Base-by-base conservation (phyloP, 2,113 vertebrate genomes). In the Orycteropus afer region DNA sequence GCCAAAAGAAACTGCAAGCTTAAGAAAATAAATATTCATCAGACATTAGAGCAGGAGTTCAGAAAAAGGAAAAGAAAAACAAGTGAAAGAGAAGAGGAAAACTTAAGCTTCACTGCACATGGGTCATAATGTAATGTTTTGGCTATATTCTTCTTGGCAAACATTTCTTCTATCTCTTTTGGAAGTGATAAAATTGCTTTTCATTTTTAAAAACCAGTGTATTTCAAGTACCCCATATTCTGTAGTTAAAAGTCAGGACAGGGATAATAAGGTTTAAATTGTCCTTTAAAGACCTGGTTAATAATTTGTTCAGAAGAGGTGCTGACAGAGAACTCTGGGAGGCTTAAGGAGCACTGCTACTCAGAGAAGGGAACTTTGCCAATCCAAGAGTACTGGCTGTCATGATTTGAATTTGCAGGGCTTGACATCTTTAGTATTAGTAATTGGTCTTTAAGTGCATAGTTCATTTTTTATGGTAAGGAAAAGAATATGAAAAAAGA, bases 401-500 rank as follows among this genome's bases (percentile, higher is more conserved):
- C 42, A 42, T 3, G 20, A 29, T 59, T 57, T 40, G 10, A 65
- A 67, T 76, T 6, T 94, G 69, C 40, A 89, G 73, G n/a, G 51
- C 47, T 57, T 32, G 17, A 55, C 22, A 53, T 25, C 51, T 85
- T 86, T 80, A 20, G 37, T 53, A 84, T 65, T 51, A 0, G 3
- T 32, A 15, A n/a, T 23, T 73, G 18, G 67, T 53, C 67, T 90
- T 86, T 29, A 84, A 92, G 88, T 87, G 20, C 18, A 85, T 0
- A n/a, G 27, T 55, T 57, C 4, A 15, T 91, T 86, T 89, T 45
- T 61, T 71, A 80, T 29, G 8, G 3, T 74, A 88, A 92, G 37
- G 25, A 69, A 77, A 95, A 93, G 25, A 45, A 95, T 53, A 76
- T 92, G 17, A 49, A 42, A 51, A 7, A 15, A 96, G 23, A 49